Evolutionary conservation across 2,888 invertebrate species (phyloP), one percentile per base, ranked within the genome.

Genomic region (Drosophila incognita): DNA sequence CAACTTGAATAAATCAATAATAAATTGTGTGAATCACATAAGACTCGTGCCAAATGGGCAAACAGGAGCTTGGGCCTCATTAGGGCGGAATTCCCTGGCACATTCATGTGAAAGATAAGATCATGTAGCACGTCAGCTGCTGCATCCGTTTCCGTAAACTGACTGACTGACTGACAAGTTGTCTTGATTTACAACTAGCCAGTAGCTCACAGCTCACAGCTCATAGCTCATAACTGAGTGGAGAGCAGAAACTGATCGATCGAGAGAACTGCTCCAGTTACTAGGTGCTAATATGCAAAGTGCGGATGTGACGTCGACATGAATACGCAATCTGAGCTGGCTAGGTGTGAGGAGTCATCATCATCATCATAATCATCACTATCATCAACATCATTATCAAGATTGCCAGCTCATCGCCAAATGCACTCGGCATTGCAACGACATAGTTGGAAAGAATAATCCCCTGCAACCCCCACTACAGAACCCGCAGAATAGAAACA

Each of bases 31-130:
- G 79, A 79, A 69, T 79, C 79, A 79, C 61, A 51, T 54, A 60
- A 59, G 51, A 63, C 48, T 77, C 76, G 76, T 73, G 76, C 42
- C 57, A 24, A 21, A 21, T 40, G 35, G 29, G n/a, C 35, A 63
- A 73, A 72, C 79, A 85, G 88, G 82, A 85, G 81, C 77, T 72
- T 66, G 54, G 48, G 42, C 38, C 31, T 35, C 48, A 38, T 65
- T 66, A 81, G 82, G 83, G 80, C 80, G 88, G 77, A 74, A 80
- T 87, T 85, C 69, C 88, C 85, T 73, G 82, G 80, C 82, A 85
- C 68, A 82, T 67, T 85, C 88, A 87, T 85, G 88, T 36, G 71
- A 69, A 56, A 53, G 88, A 85, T 88, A 85, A 69, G 59, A 85
- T 85, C 88, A 68, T 24, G 29, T 38, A 48, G 75, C 76, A 79